These are phyloP conservation scores for Colaptes auratus DNA, from an alignment of 2,113 vertebrate genomes.

Conservation along the genomic window DNA sequence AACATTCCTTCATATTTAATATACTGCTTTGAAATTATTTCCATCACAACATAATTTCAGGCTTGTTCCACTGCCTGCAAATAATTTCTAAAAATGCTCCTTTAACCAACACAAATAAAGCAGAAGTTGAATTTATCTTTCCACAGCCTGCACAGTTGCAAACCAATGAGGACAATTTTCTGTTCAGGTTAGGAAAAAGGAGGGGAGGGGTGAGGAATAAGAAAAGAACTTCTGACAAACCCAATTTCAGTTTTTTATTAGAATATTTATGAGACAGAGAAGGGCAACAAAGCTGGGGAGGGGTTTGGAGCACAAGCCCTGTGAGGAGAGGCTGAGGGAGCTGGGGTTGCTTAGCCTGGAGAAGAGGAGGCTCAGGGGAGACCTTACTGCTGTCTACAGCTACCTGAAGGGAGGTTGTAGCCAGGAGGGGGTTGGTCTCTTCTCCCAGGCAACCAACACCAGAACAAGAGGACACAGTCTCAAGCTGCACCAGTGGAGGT, in stretches of 20 bases:
- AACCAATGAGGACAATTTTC: not conserved
- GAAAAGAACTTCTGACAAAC: not conserved
- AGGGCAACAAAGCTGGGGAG: no score
- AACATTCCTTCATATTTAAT: not conserved
- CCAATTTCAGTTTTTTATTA: not conserved
- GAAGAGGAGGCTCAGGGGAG: no score
- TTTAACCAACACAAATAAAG: not conserved
- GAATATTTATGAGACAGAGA: not conserved
- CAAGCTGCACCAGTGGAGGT: no score
- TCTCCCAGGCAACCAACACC: no score
- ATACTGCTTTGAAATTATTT: not conserved
- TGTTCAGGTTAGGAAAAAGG: not conserved
- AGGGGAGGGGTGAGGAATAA: not conserved
- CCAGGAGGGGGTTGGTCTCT: no score
- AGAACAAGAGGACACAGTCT: no score
- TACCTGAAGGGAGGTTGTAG: no score
- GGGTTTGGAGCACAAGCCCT: no score
- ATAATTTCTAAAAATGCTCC: not conserved
- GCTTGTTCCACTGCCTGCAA: not conserved
- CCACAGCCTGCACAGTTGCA: not conserved
- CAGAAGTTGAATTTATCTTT: not conserved
- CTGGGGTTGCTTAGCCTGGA: no score
- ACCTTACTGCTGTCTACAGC: no score
- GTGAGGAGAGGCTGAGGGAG: no score
- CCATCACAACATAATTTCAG: not conserved